Base-by-base conservation (phyloP, 1,140 invertebrate species). In the Drosophila equinoxialis region DNA sequence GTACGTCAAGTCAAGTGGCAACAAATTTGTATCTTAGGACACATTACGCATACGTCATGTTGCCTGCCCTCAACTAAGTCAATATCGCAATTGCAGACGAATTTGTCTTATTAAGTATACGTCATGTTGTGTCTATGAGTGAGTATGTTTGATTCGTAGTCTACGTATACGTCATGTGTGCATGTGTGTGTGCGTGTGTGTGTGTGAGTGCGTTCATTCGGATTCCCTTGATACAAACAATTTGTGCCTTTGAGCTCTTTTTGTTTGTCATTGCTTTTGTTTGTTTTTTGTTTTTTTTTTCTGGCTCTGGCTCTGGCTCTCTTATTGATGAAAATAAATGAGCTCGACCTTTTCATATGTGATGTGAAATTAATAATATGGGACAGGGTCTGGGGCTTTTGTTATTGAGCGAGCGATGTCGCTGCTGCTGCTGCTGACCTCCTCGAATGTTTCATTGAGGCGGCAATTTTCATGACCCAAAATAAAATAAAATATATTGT, bases 291-390 rank as follows among this genome's bases (percentile, higher is more conserved):
- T n/a, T 63, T 14, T 58, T 54, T 41, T 59, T n/a, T 61, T 65
- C n/a, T n/a, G n/a, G n/a, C n/a, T 65, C 51, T 39, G 41, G 30
- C 5, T 65, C 51, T 39, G 41, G 30, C 5, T 65, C 17, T 17
- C 45, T 65, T 70, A 87, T 86, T 81, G 72, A 79, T 79, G 69
- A 71, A 72, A 66, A 73, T 68, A 72, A 73, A 74, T 66, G 74
- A 68, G 80, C 62, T 17, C 74, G 83, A 87, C 84, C 84, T 89
- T 87, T 79, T 87, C 59, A 51, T 51, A 45, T 65, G 48, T 37
- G 60, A 59, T 80, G 77, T 80, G 68, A 83, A 85, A 81, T 89
- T 75, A 79, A 83, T 83, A 79, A 89, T 89, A 84, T 89, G 69
- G 85, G 77, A 89, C 84, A 89, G 85, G 81, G 85, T 78, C 80